Evolutionary conservation across 64 coral and sea anemone species (phyloP).

Genomic region (Pocillopora verrucosa): DNA sequence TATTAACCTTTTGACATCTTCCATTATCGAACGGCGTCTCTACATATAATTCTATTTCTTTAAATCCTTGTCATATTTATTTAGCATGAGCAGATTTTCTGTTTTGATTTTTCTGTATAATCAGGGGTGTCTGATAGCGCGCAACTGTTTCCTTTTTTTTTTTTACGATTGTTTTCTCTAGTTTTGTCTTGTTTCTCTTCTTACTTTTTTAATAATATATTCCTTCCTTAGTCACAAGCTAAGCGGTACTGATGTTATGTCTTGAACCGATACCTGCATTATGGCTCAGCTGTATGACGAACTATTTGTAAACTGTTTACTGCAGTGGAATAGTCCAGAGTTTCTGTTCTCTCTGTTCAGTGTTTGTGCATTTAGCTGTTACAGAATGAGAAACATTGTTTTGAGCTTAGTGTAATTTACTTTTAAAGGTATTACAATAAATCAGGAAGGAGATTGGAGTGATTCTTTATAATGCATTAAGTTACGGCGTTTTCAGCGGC

Average conservation of each 20-base stretch:
- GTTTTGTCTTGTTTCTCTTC: too few species aligned
- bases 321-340: constrained; percentile 4
- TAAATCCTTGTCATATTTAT: too few species aligned
- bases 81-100: too few species aligned
- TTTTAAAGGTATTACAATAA: background rate
- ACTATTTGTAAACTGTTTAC: constrained; percentile 21
- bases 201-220: too few species aligned
- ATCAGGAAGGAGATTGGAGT: background rate
- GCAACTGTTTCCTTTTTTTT: too few species aligned
- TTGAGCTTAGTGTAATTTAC: background rate
- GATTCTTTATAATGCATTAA: background rate
- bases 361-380: constrained; percentile 17
- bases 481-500: background rate
- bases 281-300: background rate
- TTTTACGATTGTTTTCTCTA: too few species aligned
- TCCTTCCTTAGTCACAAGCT: too few species aligned
- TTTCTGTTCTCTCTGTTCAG: background rate
- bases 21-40: too few species aligned
- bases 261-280: background rate
- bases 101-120: too few species aligned
- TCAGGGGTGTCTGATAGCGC: too few species aligned
- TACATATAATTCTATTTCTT: too few species aligned
- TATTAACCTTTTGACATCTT: too few species aligned
- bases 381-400: background rate
- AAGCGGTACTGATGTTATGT: background rate